Base-by-base conservation (phyloP, 2,888 invertebrate species). In the Drosophila planitibia region DNA sequence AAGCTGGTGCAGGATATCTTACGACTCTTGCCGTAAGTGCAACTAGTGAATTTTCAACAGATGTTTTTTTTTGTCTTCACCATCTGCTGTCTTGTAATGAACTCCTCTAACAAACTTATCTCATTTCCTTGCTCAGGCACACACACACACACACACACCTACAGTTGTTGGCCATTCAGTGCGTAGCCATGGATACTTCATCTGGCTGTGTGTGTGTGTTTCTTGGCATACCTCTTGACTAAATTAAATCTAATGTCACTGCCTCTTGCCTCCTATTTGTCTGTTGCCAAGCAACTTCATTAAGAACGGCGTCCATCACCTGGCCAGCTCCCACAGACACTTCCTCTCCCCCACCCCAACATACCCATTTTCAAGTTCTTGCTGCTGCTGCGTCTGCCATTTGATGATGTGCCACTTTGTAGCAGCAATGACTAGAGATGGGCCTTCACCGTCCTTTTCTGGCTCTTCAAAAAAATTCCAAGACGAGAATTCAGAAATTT, bases 221-320 rank as follows among this genome's bases (percentile, higher is more conserved):
- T 70, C 25, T 39, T 57, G 76, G 76, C 69, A 74, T 67, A 77
- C 74, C 75, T 89, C 68, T 89, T 76, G 71, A 76, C 76, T 74
- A 76, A 85, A 85, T 89, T 79, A 76, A 83, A 86, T 81, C 61
- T 70, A 89, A 81, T 82, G 79, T 55, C 59, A 55, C 55, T 55
- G 64, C 79, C 57, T 64, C 79, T 72, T 59, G 35, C 64, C 70
- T 71, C 72, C 7, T 9, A 58, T 66, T 79, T 61, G 70, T 72
- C 55, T 62, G 63, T 62, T 44, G 81, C 61, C 64, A 73, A 65
- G 79, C 72, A 86, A 83, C 89, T 89, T 89, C 76, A 85, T 89
- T 85, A 89, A 79, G 70, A 58, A 64, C 59, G 39, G 28, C 60
- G 53, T 65, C 57, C 61, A 64, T 44, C 58, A 67, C 30, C 66